Base-by-base conservation (phyloP, 1,140 invertebrate genomes). In the Aporrectodea caliginosa region DNA sequence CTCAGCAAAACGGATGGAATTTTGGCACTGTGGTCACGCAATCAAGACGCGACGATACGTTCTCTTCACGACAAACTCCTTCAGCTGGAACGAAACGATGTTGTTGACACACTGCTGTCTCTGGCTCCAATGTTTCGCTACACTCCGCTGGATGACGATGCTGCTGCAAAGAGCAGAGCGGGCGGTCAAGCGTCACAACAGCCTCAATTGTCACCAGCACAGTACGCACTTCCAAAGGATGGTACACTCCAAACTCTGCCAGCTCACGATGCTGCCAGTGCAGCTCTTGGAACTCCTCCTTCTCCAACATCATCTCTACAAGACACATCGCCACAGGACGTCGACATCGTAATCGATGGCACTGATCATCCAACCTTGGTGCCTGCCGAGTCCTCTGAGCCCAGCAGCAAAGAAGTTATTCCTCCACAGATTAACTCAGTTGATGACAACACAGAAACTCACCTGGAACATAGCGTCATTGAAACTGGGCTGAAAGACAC, bases 51-150 rank as follows among this genome's bases (percentile, higher is more conserved):
- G 70, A 89, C 88, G 0, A 85, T 92, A 27, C 87, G 89, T n/a
- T 81, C 85, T 6, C 82, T 91, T 14, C 29, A 35, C 29, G 43
- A 43, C 16, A 90, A 90, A 78, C 84, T 92, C 29, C 84, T 87
- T 73, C 90, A 90, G 78, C 83, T 92, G 77, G 89, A 88, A 72
- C 85, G 91, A 69, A 82, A 85, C 22, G 91, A 92, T 85, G 90
- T 88, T 1, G 85, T 89, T 2, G 88, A 90, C 73, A 84, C 88
- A 6, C 83, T 91, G 0, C 84, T 90, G 69, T 84, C 85, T 27
- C 88, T 87, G 12, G 86, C 86, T 2, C 89, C 90, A 1, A 81
- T 90, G 0, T 90, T 89, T 80, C 87, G 27, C n/a, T 29, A 72
- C n/a, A 32, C 6, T 72, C 70, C n/a, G 2, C n/a, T 29, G 31